These are phyloP conservation scores for Cotesia chilonis DNA, from an alignment of 1,140 invertebrate species.

Conservation along the genomic window DNA sequence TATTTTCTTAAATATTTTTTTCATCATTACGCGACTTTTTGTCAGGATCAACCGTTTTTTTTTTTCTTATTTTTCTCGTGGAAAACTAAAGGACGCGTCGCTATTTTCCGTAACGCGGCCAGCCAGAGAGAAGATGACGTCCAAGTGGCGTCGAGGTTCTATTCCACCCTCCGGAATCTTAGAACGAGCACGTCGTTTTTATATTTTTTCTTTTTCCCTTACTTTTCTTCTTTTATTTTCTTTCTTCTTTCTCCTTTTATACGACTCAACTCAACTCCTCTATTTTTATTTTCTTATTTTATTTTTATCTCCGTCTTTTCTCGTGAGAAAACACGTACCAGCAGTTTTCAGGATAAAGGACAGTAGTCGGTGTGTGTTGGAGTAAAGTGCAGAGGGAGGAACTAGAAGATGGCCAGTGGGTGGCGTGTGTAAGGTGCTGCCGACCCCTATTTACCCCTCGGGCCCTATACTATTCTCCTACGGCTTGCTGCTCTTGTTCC, in stretches of 20 bases:
- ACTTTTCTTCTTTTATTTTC: constrained; percentile 4
- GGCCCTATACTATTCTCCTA: constrained; percentile 40
- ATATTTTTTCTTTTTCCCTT: constrained; percentile 14
- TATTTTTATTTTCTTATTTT: constrained; percentile 10
- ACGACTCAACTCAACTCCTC: constrained; percentile 31
- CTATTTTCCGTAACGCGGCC: constrained; percentile 42
- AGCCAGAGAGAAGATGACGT: constrained; percentile 28
- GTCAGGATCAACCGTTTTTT: background rate
- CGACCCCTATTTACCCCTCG: constrained; percentile 35
- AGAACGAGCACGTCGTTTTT: constrained; percentile 36
- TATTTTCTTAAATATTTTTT: background rate
- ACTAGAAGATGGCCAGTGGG: constrained; percentile 53
- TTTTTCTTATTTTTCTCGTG: background rate
- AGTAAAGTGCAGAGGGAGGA: constrained; percentile 25
- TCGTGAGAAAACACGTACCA: constrained; percentile 8
- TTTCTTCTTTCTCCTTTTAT: background rate
- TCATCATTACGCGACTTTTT: background rate
- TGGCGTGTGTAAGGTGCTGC: constrained; percentile 40
- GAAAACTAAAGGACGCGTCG: constrained; percentile 15
- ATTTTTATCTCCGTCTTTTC: background rate
- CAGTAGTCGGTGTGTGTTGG: constrained; percentile 4
- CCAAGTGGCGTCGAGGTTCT: constrained; percentile 17
- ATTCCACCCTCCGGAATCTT: constrained; percentile 20
- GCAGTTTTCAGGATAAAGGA: constrained; percentile 31
- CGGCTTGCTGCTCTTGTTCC: constrained; percentile 12